Evolutionary conservation across 2,888 invertebrate genomes (phyloP), one percentile per base, ranked within the genome.

Genomic region (Heliconius cydno): DNA sequence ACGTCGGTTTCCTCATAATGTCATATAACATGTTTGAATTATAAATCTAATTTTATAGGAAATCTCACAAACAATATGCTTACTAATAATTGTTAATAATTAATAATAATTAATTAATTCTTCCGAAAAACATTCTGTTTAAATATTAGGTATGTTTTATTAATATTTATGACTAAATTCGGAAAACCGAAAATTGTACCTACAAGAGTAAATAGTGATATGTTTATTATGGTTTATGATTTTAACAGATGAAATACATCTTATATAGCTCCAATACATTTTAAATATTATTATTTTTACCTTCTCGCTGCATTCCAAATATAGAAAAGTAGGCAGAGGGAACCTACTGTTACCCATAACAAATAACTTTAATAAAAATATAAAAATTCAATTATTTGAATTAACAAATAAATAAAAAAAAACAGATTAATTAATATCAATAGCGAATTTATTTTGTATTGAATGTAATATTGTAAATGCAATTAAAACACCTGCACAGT

Each of bases 1-100:
- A 78, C 78, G 80, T 52, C 34, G 67, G 66, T 70, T 78, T 80
- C 79, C 79, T 72, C 68, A 78, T 78, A 81, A 78, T 80, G 73
- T 78, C 70, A 76, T n/a, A n/a, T 60, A 60, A 74, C 78, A 71
- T 30, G 60, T 34, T 22, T 72, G 13, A n/a, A 19, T 28, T 67
- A 41, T 67, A 66, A 52, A 10, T 34, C 1, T 34, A 22, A 22
- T 52, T 67, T 52, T 71, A 71, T 46, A 71, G 46, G 25, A 71
- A 25, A 34, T 46, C 12, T 71, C 28, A 5, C 10, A 57, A 57
- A 57, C 22, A 22, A 57, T 57, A n/a, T 57, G 10, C 0, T 57
- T 57, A 57, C 3, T 57, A 22, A 60, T 60, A 60, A 60, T 60
- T 3, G n/a, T 60, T 10, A 22, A 57, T 57, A 57, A 57, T 57